These are phyloP conservation scores for Drosophila colorata DNA, from an alignment of 2,888 invertebrate genomes.

Conservation along the genomic window DNA sequence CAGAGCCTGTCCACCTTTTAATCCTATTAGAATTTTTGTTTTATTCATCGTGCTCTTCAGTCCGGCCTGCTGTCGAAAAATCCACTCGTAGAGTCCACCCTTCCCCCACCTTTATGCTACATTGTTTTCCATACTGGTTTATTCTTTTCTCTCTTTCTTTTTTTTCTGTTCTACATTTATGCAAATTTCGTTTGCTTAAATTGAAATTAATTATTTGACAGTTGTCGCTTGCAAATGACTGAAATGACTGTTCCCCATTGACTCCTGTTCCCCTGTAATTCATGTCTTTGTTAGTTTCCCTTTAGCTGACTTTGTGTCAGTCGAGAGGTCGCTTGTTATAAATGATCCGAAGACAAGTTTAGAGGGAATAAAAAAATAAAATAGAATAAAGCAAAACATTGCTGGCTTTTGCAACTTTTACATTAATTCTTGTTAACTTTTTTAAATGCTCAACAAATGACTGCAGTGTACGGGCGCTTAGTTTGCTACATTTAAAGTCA, in stretches of 20 bases:
- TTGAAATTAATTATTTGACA: slow-evolving; percentile 82
- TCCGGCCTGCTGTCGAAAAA: slow-evolving; percentile 26
- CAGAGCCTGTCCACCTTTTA: slow-evolving; percentile 68
- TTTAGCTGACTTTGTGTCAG: slow-evolving; percentile 46
- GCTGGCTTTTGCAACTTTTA: slow-evolving; percentile 31
- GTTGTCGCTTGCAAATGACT: slow-evolving; percentile 75
- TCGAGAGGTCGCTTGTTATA: slow-evolving; percentile 60
- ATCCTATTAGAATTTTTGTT: slow-evolving; percentile 79
- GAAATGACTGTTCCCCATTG: slow-evolving; percentile 9
- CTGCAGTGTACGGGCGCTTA: slow-evolving; percentile 28
- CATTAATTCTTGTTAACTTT: slow-evolving; percentile 73
- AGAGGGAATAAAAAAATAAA: slow-evolving; percentile 3
- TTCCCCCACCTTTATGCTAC: slow-evolving; percentile 4
- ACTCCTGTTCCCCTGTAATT: slow-evolving; percentile 25
- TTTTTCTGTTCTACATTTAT: slow-evolving; percentile 60
- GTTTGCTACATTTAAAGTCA: slow-evolving; percentile 39
- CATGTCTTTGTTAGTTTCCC: slow-evolving; percentile 31
- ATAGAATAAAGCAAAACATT: slow-evolving; percentile 7
- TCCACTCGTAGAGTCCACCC: slow-evolving; percentile 14
- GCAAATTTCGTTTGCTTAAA: slow-evolving; percentile 79
- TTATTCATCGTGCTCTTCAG: slow-evolving; percentile 71
- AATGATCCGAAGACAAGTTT: slow-evolving; percentile 57
- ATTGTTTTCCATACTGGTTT: slow-evolving; percentile 10
- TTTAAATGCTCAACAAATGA: slow-evolving; percentile 70
- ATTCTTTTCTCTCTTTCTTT: slow-evolving; percentile 1